phyloP scores from a whole-genome alignment of 2,888 invertebrate genomes.

The Alsophila aescularia region DNA sequence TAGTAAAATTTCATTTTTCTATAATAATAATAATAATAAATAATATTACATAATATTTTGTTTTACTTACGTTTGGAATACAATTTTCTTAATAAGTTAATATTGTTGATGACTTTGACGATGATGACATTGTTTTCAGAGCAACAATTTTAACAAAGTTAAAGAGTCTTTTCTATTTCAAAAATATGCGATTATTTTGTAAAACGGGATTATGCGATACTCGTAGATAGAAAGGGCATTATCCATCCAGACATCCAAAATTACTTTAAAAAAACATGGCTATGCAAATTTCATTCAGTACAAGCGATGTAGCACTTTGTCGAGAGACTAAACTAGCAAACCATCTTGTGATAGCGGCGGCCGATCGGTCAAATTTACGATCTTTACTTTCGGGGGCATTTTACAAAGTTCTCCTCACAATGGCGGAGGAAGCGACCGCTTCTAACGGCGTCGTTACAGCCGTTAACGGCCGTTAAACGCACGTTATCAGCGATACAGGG shows the following conservation, averaged over 20 bases:
- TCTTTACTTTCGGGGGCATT: slow-evolving; percentile 45
- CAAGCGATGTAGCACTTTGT: slow-evolving; percentile 32
- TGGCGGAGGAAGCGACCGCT: slow-evolving; percentile 74
- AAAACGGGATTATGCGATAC: no score
- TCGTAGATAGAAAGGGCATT: neutral
- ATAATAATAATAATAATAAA: no score
- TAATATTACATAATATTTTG: no score
- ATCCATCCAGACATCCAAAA: no score
- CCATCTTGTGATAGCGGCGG: slow-evolving; percentile 45
- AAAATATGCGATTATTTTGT: no score
- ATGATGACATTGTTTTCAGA: no score
- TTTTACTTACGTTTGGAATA: no score
- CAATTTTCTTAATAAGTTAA: no score
- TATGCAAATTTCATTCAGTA: slow-evolving; percentile 6
- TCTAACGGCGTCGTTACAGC: slow-evolving; percentile 79
- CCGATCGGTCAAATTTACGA: slow-evolving; percentile 59
- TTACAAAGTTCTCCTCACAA: slow-evolving; percentile 64
- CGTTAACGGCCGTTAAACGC: slow-evolving; percentile 70
- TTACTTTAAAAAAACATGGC: slow-evolving; percentile 16
- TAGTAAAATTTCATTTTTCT: no score
- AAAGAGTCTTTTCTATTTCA: no score
- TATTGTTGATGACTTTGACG: no score
- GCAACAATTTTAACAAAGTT: no score
- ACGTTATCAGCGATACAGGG: slow-evolving; percentile 71
- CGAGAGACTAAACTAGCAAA: slow-evolving; percentile 36